A percentile compares a stretch with the other conserved stretches of the same genome.
Evolutionary conservation across 1,140 invertebrate species (phyloP).

Genomic region (Solenopsis fugax): DNA sequence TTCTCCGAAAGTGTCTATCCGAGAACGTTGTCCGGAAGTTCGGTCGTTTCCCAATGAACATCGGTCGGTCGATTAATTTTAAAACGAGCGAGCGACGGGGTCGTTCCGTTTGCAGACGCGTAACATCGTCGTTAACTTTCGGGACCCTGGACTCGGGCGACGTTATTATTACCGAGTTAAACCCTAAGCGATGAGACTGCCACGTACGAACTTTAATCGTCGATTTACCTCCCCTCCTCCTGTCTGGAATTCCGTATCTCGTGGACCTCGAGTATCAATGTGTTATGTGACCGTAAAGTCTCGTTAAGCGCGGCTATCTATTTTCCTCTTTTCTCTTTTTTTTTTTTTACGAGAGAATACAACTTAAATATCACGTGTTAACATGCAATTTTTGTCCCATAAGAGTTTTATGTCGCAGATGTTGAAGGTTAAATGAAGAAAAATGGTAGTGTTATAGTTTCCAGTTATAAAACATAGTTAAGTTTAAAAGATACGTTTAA

Average conservation of each 20-base stretch:
- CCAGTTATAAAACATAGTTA: neutral
- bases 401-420: neutral
- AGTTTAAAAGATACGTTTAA: no score
- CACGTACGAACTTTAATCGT: slow-evolving; percentile 56
- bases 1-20: slow-evolving; percentile 32
- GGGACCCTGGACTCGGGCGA: slow-evolving; percentile 16
- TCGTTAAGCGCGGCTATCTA: neutral
- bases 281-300: slow-evolving; percentile 44
- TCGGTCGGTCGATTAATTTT: slow-evolving; percentile 65
- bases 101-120: slow-evolving; percentile 51
- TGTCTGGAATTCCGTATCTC: neutral
- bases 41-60: slow-evolving; percentile 56
- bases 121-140: slow-evolving; percentile 60
- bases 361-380: neutral
- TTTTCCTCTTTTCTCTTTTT: neutral
- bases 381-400: neutral
- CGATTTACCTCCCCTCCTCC: slow-evolving; percentile 29
- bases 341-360: neutral
- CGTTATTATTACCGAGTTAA: slow-evolving; percentile 61
- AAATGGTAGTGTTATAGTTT: neutral
- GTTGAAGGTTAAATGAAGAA: neutral
- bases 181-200: slow-evolving; percentile 51
- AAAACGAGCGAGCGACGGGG: slow-evolving; percentile 33
- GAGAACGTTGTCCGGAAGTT: slow-evolving; percentile 51
- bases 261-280: slow-evolving; percentile 37